Evolutionary conservation across 1,140 invertebrate species (phyloP).

Genomic region (Thalassaphorura encarpata): DNA sequence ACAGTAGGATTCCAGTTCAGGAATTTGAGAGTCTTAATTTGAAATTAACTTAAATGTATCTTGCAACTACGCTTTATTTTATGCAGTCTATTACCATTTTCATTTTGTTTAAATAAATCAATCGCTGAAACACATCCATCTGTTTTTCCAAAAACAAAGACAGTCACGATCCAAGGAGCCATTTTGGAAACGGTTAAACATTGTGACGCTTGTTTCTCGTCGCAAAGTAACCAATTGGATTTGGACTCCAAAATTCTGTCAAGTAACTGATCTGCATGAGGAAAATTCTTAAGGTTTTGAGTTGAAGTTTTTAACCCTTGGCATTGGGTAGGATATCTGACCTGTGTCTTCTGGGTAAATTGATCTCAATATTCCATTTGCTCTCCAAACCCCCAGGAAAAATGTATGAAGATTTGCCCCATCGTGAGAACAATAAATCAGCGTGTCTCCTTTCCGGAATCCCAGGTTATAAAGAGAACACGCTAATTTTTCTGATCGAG

Average conservation of each 20-base stretch:
- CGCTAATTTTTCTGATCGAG: constrained; percentile 6
- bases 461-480: constrained; percentile 15
- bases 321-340: constrained; percentile 4
- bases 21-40: no score
- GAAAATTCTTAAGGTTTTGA: no score
- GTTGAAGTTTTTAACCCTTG: no score
- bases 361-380: constrained; percentile 19
- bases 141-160: constrained; percentile 3
- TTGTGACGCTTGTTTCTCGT: neutral
- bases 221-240: constrained; percentile 8
- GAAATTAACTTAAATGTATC: no score
- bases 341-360: constrained; percentile 19
- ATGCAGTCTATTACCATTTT: no score
- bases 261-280: neutral
- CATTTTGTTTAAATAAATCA: no score
- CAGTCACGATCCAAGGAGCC: constrained; percentile 8
- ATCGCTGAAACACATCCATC: no score
- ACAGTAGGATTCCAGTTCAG: no score
- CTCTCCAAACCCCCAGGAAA: constrained; percentile 27
- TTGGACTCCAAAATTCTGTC: neutral
- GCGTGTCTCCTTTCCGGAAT: constrained; percentile 16
- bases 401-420: constrained; percentile 16
- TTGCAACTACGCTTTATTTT: no score
- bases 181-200: constrained; percentile 5
- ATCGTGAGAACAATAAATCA: constrained; percentile 22